Percentiles rank a stretch among this genome's conserved stretches.
These are phyloP conservation scores for Thelaira solivaga DNA, from an alignment of 2,888 invertebrate species.

Conservation along the genomic window DNA sequence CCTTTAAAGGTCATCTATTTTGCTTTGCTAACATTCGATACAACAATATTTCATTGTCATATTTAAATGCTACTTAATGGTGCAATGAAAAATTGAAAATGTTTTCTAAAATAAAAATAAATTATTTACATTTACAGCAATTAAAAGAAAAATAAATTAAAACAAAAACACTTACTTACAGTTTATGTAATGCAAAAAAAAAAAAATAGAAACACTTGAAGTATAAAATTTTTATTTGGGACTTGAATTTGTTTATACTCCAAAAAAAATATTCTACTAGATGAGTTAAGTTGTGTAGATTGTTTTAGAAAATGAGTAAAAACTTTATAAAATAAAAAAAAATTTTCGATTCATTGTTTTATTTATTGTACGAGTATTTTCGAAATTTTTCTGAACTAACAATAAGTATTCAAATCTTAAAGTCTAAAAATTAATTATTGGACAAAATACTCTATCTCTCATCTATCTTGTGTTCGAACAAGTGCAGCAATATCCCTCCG, in stretches of 20 bases:
- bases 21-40: neutral
- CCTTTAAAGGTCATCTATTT: conserved; percentile 14
- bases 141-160: conserved; percentile 6
- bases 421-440: no score
- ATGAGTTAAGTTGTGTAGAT: conserved; percentile 13
- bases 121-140: conserved; percentile 42
- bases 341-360: no score
- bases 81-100: conserved; percentile 14
- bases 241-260: neutral
- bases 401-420: no score
- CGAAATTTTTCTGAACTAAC: no score
- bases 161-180: conserved; percentile 19
- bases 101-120: conserved; percentile 15
- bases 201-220: neutral
- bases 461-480: no score
- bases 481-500: no score
- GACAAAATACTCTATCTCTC: no score
- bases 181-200: no score
- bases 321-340: no score
- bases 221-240: neutral
- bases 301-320: no score
- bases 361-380: no score
- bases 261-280: conserved; percentile 25
- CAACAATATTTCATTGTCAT: conserved; percentile 25
- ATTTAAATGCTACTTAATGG: conserved; percentile 14